These are phyloP conservation scores for Cyprinodon diabolis DNA, from an alignment of 2,797 vertebrate species.

Conservation along the genomic window DNA sequence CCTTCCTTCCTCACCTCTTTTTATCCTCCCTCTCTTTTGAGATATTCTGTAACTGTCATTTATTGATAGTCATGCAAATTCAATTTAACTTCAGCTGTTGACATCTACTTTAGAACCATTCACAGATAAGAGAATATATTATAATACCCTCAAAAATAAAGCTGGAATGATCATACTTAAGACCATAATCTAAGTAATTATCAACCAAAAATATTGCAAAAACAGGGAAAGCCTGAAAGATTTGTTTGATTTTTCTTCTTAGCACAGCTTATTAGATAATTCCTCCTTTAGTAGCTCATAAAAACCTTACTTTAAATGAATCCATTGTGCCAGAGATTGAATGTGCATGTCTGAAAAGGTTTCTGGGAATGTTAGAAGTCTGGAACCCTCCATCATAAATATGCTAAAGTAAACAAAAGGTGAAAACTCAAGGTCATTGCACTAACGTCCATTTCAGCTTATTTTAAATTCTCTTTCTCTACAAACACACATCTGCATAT, in stretches of 20 bases:
- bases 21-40: too few relatives aligned
- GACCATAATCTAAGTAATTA: neutral
- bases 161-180: neutral
- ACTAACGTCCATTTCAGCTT: constrained; percentile 9
- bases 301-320: neutral
- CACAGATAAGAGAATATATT: too few relatives aligned
- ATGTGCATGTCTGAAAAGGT: neutral
- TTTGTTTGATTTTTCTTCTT: neutral
- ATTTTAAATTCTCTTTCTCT: constrained; percentile 10
- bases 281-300: neutral
- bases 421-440: neutral
- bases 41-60: too few relatives aligned
- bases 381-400: constrained; percentile 22
- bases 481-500: constrained; percentile 11
- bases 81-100: too few relatives aligned
- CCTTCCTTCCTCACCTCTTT: neutral
- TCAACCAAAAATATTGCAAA: neutral
- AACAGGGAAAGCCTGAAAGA: too few relatives aligned
- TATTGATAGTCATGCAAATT: too few relatives aligned
- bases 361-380: neutral
- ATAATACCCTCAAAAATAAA: neutral
- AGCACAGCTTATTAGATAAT: neutral
- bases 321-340: neutral
- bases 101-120: too few relatives aligned
- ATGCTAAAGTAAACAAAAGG: constrained; percentile 6